A percentile compares a stretch with the other conserved stretches of the same genome.
Evolutionary conservation across 2,888 invertebrate genomes (phyloP).

Genomic region (Melolontha melolontha): DNA sequence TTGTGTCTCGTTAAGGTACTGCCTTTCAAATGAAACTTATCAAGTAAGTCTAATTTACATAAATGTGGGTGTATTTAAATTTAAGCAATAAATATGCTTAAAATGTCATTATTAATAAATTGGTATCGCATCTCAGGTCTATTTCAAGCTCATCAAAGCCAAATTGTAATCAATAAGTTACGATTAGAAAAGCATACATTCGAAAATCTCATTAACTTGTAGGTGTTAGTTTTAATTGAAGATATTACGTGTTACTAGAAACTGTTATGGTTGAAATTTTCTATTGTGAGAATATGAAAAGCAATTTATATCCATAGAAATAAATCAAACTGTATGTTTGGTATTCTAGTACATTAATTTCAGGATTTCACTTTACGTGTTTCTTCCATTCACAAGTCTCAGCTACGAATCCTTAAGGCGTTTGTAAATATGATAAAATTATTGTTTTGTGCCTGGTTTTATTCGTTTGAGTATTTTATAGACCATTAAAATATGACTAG

Average conservation of each 20-base stretch:
- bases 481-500: too few relatives aligned
- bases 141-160: constrained; percentile 12
- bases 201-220: constrained; percentile 8
- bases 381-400: too few relatives aligned
- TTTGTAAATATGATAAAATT: too few relatives aligned
- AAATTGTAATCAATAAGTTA: constrained; percentile 29
- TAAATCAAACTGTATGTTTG: too few relatives aligned
- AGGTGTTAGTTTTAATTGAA: constrained; percentile 21
- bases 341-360: too few relatives aligned
- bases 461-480: too few relatives aligned
- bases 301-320: too few relatives aligned
- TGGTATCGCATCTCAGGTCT: constrained; percentile 13
- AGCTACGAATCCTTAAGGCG: too few relatives aligned
- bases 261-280: too few relatives aligned
- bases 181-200: constrained; percentile 5
- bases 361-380: too few relatives aligned
- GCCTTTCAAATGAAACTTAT: constrained; percentile 1
- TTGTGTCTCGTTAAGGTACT: constrained; percentile 4
- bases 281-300: too few relatives aligned
- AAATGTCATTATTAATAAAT: constrained; percentile 31
- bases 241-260: constrained; percentile 11
- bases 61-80: constrained; percentile 23
- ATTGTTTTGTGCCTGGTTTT: too few relatives aligned
- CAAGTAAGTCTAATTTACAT: background rate
- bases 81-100: constrained; percentile 25